These are phyloP conservation scores for Pterophyllum scalare DNA, from an alignment of 2,113 vertebrate species.

Conservation along the genomic window DNA sequence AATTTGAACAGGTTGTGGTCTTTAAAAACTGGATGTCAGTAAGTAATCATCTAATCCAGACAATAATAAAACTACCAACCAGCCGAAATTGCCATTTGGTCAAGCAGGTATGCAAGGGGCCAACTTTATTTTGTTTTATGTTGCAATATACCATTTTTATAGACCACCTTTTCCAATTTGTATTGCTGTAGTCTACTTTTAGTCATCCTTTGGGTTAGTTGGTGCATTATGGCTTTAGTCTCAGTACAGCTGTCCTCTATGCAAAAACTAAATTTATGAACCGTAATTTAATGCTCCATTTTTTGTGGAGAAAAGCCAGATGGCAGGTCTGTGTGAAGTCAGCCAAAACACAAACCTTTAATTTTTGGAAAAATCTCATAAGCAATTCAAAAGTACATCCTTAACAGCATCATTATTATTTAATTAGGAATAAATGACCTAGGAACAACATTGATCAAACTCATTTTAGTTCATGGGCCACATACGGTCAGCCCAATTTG, in stretches of 20 bases:
- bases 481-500: background rate
- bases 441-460: constrained; percentile 3
- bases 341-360: constrained; percentile 21
- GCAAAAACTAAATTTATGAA: constrained; percentile 17
- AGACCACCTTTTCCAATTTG: background rate
- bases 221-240: background rate
- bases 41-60: constrained; percentile 10
- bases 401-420: background rate
- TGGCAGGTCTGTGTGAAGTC: constrained; percentile 12
- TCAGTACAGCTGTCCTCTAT: background rate
- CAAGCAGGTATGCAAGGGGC: background rate
- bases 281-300: constrained; percentile 32
- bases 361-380: background rate
- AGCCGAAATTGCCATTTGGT: background rate
- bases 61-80: constrained; percentile 34
- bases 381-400: background rate
- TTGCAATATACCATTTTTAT: constrained; percentile 4
- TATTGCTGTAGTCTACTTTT: background rate
- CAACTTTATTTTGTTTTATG: background rate
- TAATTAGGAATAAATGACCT: constrained; percentile 7
- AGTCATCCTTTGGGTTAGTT: background rate
- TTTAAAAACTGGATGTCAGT: constrained; percentile 5
- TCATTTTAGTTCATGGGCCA: background rate
- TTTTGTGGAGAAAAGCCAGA: constrained; percentile 32
- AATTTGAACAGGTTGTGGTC: background rate